Base-by-base conservation (phyloP, 64 coral and sea anemone species). In the Montipora foliosa region DNA sequence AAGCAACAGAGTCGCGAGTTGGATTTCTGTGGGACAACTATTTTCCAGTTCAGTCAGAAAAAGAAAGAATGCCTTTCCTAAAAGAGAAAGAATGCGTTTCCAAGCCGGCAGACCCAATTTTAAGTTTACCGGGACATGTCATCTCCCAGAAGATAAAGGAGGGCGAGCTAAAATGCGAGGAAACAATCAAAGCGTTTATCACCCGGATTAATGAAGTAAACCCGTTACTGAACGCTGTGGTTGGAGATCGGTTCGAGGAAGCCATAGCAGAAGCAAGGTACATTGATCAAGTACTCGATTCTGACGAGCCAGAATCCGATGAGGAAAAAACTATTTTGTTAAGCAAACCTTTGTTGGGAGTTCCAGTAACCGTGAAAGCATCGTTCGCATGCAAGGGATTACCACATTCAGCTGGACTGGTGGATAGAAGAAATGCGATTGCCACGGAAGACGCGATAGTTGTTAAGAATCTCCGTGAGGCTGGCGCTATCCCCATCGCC, bases 281-380 rank as follows among this genome's bases (percentile, higher is more conserved):
- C 37, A 92, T 98, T 16, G 96, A 98, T 78, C 8, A 72, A 79
- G 75, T 89, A 3, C 90, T 98, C 11, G 93, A 95, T 83, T 95
- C 88, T 46, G 14, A 74, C 21, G 79, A 77, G 1, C 16, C 8
- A 5, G 61, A 49, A n/a, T 24, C 52, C 5, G 47, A 64, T 10
- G 67, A 48, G 10, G 96, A 98, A 89, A 98, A 94, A 89, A 25
- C 82, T 47, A 17, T 5, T 11, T 77, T 98, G 20, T 49, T 94
- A 37, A 75, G 76, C 22, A 98, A 98, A 79, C 85, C 78, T 66
- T 78, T 98, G 22, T 79, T 98, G 12, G 96, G 96, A 49, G 79
- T 98, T 66, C 96, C 96, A 4, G 55, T 95, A 15, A 98, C 96
- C 0, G 78, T 98, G 9, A 98, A 98, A 55, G 96, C 95, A 66